Conservation (phyloP, 2,888 invertebrate species). For the Elegia similella region DNA sequence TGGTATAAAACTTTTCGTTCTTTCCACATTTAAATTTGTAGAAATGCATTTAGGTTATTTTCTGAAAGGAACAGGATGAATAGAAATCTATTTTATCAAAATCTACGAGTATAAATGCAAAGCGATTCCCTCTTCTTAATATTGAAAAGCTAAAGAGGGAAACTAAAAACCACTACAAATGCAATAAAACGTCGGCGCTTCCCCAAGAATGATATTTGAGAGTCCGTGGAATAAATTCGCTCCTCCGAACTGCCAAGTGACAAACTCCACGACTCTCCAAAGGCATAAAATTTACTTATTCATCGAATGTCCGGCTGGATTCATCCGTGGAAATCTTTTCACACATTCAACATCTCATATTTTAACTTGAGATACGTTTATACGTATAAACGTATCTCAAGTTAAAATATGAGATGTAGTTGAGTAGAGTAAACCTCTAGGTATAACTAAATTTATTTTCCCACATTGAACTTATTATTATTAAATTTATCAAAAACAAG, state of each 20-base stretch:
- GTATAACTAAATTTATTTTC: too few relatives aligned
- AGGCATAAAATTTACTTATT: constrained; percentile 37
- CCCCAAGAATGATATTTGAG: constrained; percentile 16
- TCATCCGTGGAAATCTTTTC: constrained; percentile 25
- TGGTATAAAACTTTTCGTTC: too few relatives aligned
- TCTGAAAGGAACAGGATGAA: too few relatives aligned
- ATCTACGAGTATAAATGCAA: too few relatives aligned
- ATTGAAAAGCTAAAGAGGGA: background rate
- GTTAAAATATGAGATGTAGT: too few relatives aligned
- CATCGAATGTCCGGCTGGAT: constrained; percentile 29
- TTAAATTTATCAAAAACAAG: too few relatives aligned
- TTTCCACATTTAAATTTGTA: too few relatives aligned
- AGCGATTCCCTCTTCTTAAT: background rate
- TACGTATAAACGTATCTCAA: too few relatives aligned
- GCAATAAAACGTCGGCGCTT: constrained; percentile 24
- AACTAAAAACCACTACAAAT: constrained; percentile 18
- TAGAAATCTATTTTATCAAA: too few relatives aligned
- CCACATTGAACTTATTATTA: too few relatives aligned
- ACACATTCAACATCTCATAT: background rate
- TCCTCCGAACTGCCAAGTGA: constrained; percentile 21
- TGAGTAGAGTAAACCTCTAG: too few relatives aligned
- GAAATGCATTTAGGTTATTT: too few relatives aligned
- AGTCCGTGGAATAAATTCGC: constrained; percentile 23
- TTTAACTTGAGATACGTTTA: background rate
- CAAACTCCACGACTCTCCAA: constrained; percentile 27